Percentiles rank a stretch among this genome's conserved stretches.
These are phyloP conservation scores for Thalpophila matura DNA, from an alignment of 2,888 invertebrate species.

Conservation along the genomic window DNA sequence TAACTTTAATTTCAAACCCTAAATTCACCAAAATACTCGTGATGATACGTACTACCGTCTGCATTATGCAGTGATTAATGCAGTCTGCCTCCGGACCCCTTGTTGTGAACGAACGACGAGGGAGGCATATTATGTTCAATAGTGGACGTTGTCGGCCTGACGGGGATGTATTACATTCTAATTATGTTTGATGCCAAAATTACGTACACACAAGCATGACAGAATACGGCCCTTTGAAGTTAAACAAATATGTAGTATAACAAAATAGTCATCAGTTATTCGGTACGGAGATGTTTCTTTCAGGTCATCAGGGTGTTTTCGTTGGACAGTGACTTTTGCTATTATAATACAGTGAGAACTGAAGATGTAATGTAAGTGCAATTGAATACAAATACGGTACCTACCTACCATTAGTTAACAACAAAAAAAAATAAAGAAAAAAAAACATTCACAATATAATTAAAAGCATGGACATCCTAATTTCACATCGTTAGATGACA, in stretches of 20 bases:
- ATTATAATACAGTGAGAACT: too few species aligned
- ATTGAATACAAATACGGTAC: too few species aligned
- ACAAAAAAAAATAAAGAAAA: too few species aligned
- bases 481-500: too few species aligned
- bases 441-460: too few species aligned
- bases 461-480: too few species aligned
- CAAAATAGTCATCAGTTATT: too few species aligned
- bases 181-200: constrained; percentile 37
- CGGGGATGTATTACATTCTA: constrained; percentile 49
- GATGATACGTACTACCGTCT: constrained; percentile 7
- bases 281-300: too few species aligned
- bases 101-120: constrained; percentile 20
- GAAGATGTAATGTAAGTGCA: too few species aligned
- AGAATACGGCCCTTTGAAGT: neutral
- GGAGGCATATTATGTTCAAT: constrained; percentile 45
- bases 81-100: constrained; percentile 42
- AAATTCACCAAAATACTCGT: constrained; percentile 22
- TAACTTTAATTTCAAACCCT: constrained; percentile 10
- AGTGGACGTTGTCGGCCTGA: constrained; percentile 40
- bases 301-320: too few species aligned
- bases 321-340: too few species aligned
- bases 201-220: neutral
- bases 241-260: neutral
- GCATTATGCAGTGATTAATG: constrained; percentile 48
- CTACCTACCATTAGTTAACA: too few species aligned